phyloP scores from a whole-genome alignment of 2,888 invertebrate genomes.

The Drosophila nigricruria region DNA sequence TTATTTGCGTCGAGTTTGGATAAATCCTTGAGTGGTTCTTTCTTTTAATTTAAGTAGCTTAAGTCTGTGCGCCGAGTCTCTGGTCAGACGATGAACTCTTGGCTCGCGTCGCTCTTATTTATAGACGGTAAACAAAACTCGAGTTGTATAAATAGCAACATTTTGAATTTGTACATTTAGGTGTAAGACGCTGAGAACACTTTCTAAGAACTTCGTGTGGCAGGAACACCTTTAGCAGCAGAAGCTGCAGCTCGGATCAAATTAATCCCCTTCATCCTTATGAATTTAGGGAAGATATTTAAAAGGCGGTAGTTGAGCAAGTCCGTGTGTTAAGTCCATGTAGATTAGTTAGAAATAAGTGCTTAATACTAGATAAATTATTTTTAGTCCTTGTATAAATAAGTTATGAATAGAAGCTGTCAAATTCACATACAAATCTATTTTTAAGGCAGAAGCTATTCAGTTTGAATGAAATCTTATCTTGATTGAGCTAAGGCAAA shows the following conservation, averaged over 20 bases:
- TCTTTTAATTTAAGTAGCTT: conserved; percentile 68
- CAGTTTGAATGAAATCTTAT: background rate
- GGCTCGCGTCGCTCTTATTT: conserved; percentile 16
- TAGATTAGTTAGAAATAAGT: background rate
- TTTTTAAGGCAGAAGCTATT: background rate
- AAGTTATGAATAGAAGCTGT: background rate
- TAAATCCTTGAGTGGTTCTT: conserved; percentile 60
- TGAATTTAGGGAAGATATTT: background rate
- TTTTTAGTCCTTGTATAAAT: background rate
- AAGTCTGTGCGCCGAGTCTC: conserved; percentile 34
- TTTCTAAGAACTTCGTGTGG: background rate
- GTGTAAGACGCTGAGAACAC: background rate
- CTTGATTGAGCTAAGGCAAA: too few relatives aligned
- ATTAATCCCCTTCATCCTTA: background rate
- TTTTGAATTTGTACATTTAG: conserved; percentile 2
- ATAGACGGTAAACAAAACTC: conserved; percentile 5
- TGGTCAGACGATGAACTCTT: conserved; percentile 12
- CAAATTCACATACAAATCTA: background rate
- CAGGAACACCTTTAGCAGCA: background rate
- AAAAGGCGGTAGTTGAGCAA: background rate
- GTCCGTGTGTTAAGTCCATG: background rate
- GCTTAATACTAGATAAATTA: background rate
- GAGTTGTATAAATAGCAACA: conserved; percentile 6
- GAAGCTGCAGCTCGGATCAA: background rate
- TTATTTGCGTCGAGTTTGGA: conserved; percentile 58